phyloP scores from a whole-genome alignment of 2,113 vertebrate species.

The Fregata magnificens region DNA sequence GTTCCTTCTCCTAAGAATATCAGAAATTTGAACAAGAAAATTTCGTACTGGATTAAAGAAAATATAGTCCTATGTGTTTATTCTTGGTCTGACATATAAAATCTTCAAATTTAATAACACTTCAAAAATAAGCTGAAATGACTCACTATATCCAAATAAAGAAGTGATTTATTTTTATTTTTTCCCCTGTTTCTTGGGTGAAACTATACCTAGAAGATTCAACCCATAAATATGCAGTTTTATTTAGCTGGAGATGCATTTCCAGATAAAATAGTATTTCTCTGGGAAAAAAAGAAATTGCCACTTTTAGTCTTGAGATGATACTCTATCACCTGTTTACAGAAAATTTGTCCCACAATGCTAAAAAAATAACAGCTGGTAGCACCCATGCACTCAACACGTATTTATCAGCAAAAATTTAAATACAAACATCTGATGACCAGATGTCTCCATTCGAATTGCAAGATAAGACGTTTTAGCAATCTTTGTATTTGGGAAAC shows the following conservation, averaged over 20 bases:
- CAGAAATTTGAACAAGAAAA: neutral
- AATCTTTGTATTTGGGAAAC: neutral
- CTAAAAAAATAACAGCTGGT: neutral
- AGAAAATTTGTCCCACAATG: neutral
- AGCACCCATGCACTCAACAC: neutral
- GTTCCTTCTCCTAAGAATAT: neutral
- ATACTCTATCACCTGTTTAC: neutral
- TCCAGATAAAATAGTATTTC: neutral
- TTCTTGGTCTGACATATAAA: neutral
- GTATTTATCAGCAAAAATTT: neutral
- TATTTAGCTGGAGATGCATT: neutral
- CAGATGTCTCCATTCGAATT: neutral
- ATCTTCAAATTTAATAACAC: neutral
- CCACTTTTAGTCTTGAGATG: neutral
- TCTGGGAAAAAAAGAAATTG: neutral
- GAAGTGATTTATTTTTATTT: neutral
- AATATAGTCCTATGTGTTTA: neutral
- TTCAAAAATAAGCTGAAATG: neutral
- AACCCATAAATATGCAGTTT: neutral
- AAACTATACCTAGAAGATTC: neutral
- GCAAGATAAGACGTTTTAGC: neutral
- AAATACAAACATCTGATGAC: neutral
- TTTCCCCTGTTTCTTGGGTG: neutral
- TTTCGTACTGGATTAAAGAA: neutral
- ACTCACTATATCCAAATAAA: neutral